Evolutionary conservation across 2,888 invertebrate species (phyloP), one percentile per base, ranked within the genome.

Genomic region (Helobdella robusta): DNA sequence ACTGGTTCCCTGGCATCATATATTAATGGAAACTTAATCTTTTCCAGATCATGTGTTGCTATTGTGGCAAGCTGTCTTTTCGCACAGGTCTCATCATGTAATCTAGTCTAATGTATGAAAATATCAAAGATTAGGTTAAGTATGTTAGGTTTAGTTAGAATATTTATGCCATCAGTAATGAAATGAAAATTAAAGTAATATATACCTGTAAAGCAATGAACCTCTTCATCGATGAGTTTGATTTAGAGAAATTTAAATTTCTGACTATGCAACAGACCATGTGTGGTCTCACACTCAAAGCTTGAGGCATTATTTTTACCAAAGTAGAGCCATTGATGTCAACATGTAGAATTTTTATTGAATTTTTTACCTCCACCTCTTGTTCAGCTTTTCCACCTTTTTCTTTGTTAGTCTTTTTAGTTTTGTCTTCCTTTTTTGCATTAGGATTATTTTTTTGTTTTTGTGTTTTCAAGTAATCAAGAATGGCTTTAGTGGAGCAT

Each of bases 31-130:
- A 73, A 70, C 40, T 83, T 79, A 68, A 89, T 80, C 73, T 85
- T 84, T 48, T 80, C 81, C 69, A 87, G 79, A 76, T 90, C 89
- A 77, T 91, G 91, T 0, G 89, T 90, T 2, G 89, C 90, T 67
- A 90, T 87, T 0, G 89, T 89, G 0, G 89, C 87, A 0, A 83
- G 80, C 73, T 86, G 87, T 71, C 90, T 82, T 75, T 88, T 89
- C 64, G 87, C 86, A 76, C 90, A 90, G 11, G 88, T 80, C 0
- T 84, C 84, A 59, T 78, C 78, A 72, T 81, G 81, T 4, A 82
- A 78, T 75, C 85, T 88, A 0, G 87, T 89, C 82, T 89, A 73
- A 46, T 60, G 25, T 54, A 28, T 2, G 15, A 36, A 36, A 8
- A n/a, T n/a, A 40, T n/a, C 8, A 18, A 64, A 11, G 6, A 8